A percentile compares a stretch with the other conserved stretches of the same genome.
phyloP scores from a whole-genome alignment of 23 tunicate genomes.

The Styela plicata region DNA sequence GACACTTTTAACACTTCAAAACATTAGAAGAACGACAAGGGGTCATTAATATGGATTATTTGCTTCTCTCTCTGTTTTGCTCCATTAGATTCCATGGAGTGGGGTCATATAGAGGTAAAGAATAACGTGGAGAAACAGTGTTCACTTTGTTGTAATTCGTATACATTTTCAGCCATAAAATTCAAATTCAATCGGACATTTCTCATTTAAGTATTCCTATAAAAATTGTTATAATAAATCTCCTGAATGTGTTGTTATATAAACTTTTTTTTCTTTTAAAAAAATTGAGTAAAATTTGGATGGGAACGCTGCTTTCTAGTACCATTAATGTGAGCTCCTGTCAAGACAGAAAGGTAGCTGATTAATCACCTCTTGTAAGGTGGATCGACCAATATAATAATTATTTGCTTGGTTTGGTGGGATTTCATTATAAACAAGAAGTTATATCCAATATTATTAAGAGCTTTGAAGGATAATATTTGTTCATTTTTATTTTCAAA shows the following conservation, averaged over 20 bases:
- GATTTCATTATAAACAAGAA: too few relatives aligned
- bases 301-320: neutral
- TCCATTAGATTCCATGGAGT: slow-evolving; percentile 8
- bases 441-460: too few relatives aligned
- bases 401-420: neutral
- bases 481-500: too few relatives aligned
- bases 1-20: too few relatives aligned
- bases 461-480: too few relatives aligned
- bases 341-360: neutral
- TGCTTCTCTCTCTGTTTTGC: slow-evolving; percentile 7
- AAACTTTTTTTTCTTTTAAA: too few relatives aligned
- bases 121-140: neutral
- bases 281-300: neutral
- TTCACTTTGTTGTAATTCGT: neutral
- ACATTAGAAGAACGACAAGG: too few relatives aligned
- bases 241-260: too few relatives aligned
- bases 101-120: slow-evolving; percentile 28
- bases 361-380: neutral
- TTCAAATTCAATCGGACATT: too few relatives aligned
- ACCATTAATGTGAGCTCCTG: neutral
- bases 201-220: too few relatives aligned
- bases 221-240: too few relatives aligned
- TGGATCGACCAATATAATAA: neutral
- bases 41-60: neutral
- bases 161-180: too few relatives aligned